Base-by-base conservation (phyloP, 2,797 vertebrate genomes). In the Lithobates pipiens region DNA sequence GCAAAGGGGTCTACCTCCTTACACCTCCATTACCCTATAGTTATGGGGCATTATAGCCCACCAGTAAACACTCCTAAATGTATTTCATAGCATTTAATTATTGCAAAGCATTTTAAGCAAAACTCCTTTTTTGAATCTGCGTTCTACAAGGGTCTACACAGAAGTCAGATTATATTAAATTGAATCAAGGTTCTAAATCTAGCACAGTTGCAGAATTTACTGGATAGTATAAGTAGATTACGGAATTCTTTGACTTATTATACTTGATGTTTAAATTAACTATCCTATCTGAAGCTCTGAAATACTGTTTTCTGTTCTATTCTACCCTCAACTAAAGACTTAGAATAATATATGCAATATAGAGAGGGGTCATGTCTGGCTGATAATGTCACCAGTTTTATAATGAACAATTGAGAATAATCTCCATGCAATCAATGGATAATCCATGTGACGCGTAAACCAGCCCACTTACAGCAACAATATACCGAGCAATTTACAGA, bases 341-440 rank as follows among this genome's bases (percentile, higher is more conserved):
- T 61, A 23, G 54, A 61, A n/a, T 61, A 61, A 61, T 61, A 23
- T 61, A 61, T 61, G 13, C 70, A 42, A 34, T 29, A 8, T 73
- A 63, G 23, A 57, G 21, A 23, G 29, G 39, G 80, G 54, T 82
- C 80, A 63, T 57, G 80, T 82, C 16, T 65, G 27, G 23, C 34
- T 73, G 69, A 69, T 36, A 72, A 72, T 80, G 44, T 80, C 78
- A 80, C 78, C 34, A 4, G 46, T 16, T 72, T 25, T 18, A 29
- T 73, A 74, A 82, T 63, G 80, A 82, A 32, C 50, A 82, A 42
- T 27, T 44, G 42, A 50, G 80, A 82, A 57, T 25, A 65, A 82
- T 82, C 18, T 73, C 23, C 16, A 16, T 44, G 50, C 16, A 27
- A 25, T 74, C 70, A 44, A 13, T n/a, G 32, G 23, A 18, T 21